Base-by-base conservation (phyloP, 2,797 vertebrate species). In the Anguilla megastoma region DNA sequence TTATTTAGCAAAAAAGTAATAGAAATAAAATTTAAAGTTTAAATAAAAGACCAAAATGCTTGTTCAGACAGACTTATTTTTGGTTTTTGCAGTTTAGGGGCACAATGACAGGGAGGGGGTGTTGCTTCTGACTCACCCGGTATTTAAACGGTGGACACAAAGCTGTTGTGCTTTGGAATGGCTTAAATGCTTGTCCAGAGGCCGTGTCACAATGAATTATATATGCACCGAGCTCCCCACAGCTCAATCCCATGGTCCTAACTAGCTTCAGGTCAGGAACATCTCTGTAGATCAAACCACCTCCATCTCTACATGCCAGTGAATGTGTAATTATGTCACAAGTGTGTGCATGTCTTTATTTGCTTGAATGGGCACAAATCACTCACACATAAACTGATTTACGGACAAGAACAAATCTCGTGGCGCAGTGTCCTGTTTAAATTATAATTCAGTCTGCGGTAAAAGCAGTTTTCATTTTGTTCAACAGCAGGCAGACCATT, bases 311-410 rank as follows among this genome's bases (percentile, higher is more conserved):
- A 69, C 63, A 69, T n/a, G 63, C 63, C 63, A 69, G 74, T 69
- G 76, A 83, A 60, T 83, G 85, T 71, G 45, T 84, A 80, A 60
- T 33, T 74, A 85, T 74, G 88, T 71, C 63, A 66, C 63, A 66
- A 66, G 56, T 84, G 66, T 86, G 84, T 50, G 50, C 36, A 45
- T 52, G 54, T 82, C 14, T 71, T 14, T 71, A 33, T 71, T 27
- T 71, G 69, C n/a, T n/a, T 33, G 60, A 66, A 66, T 66, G 60
- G 60, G 60, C 24, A n/a, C 24, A 66, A 66, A 66, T 66, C 21
- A 66, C 60, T n/a, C 60, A 66, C 60, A n/a, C 60, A 66, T 66
- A 66, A 66, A 66, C 60, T 24, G 0, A 66, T 66, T 66, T n/a
- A 66, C 21, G 24, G 60, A n/a, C n/a, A n/a, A 66, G 24, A 66